phyloP scores from a whole-genome alignment of 2,888 invertebrate species.

The Cremastobaeus sp. region DNA sequence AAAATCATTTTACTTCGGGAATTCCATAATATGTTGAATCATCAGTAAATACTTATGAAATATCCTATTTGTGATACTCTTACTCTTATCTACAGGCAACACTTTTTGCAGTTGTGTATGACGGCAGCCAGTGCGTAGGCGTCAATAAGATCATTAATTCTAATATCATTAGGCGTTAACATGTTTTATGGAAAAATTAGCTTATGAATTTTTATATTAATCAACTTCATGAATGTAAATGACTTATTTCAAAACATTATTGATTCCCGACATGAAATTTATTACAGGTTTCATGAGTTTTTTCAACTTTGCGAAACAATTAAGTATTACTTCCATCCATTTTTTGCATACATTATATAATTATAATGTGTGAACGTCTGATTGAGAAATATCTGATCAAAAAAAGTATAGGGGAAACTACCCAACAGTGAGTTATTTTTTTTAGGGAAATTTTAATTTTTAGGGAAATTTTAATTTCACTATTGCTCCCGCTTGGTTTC shows the following conservation, averaged over 20 bases:
- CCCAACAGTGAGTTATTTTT: no score
- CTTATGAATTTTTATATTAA: not conserved
- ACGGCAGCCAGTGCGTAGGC: slow-evolving; percentile 38
- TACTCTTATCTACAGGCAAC: slow-evolving; percentile 18
- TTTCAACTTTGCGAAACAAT: no score
- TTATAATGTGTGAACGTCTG: no score
- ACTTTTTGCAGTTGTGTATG: slow-evolving; percentile 23
- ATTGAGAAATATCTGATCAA: no score
- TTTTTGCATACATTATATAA: no score
- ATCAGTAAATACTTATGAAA: slow-evolving; percentile 29
- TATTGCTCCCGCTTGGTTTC: no score
- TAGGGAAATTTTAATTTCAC: no score
- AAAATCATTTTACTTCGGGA: slow-evolving; percentile 20
- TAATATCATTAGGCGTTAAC: slow-evolving; percentile 7
- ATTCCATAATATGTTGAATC: slow-evolving; percentile 39
- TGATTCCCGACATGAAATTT: not conserved
- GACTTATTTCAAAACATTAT: not conserved
- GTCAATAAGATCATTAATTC: slow-evolving; percentile 33
- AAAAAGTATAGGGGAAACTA: no score
- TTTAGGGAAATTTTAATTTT: no score
- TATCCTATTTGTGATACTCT: not conserved
- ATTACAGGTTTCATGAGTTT: no score
- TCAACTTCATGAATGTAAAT: slow-evolving; percentile 1
- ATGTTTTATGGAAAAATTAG: slow-evolving; percentile 4
- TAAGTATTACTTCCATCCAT: no score